phyloP scores from a whole-genome alignment of 92 coral and sea anemone species.

The Scolanthus callimorphus region DNA sequence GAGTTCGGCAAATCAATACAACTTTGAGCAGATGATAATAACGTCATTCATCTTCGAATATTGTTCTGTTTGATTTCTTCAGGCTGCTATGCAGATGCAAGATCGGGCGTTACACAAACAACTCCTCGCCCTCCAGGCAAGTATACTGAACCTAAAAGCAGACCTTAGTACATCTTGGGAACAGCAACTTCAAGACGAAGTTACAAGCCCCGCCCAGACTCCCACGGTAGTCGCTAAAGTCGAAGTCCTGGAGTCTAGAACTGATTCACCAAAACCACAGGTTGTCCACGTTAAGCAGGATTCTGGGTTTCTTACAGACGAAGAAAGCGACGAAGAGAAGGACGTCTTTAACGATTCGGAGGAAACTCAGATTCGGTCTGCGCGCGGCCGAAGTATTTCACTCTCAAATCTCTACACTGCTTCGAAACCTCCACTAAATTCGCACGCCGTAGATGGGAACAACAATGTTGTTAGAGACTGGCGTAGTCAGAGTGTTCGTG shows the following conservation, averaged over 20 bases:
- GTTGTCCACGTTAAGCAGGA: conserved; percentile 60
- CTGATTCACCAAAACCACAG: conserved; percentile 18
- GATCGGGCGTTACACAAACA: conserved; percentile 62
- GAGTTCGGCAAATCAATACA: no score
- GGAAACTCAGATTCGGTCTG: not conserved
- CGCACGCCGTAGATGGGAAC: no score
- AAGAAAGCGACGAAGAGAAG: conserved; percentile 39
- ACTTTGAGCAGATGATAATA: no score
- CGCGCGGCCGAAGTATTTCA: conserved; percentile 9
- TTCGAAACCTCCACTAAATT: not conserved
- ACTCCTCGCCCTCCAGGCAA: conserved; percentile 29
- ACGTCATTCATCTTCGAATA: no score
- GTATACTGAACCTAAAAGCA: conserved; percentile 33
- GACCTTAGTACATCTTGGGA: conserved; percentile 39
- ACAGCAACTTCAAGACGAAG: conserved; percentile 12
- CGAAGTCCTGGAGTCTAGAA: conserved; percentile 18
- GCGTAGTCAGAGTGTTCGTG: no score
- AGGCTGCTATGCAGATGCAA: conserved; percentile 66
- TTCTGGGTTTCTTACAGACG: conserved; percentile 61
- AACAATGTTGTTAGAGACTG: conserved; percentile 13
- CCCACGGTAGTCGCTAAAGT: conserved; percentile 26
- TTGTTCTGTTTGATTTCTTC: not conserved
- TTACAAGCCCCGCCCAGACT: no score
- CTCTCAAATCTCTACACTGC: not conserved
- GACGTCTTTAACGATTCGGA: conserved; percentile 21